Percentiles rank a stretch among this genome's conserved stretches.
Evolutionary conservation across 2,797 vertebrate genomes (phyloP).

Genomic region (Lepilemur ruficaudatus): DNA sequence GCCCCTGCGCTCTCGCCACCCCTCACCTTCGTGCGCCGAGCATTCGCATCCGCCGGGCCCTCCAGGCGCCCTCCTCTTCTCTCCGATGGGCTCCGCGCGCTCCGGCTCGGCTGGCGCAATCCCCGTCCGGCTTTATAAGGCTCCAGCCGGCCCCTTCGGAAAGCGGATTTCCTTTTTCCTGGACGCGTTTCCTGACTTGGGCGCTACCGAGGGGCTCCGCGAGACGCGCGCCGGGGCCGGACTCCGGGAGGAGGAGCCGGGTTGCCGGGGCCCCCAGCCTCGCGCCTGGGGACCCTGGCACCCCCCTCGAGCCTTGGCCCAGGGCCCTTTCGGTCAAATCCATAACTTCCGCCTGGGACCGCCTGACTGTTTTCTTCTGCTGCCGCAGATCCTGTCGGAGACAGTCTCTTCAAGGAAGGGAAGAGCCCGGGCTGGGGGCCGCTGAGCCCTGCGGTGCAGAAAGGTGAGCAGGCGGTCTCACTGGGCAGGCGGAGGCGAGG

Average conservation of each 20-base stretch:
- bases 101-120: constrained; percentile 51
- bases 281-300: not conserved
- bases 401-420: constrained; percentile 95
- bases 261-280: constrained; percentile 49
- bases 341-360: not conserved
- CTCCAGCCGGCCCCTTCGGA: constrained; percentile 91
- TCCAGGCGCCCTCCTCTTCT: not conserved
- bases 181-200: constrained; percentile 99
- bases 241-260: constrained; percentile 79
- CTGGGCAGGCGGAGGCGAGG: fast-evolving
- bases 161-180: constrained; percentile 99
- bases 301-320: not conserved
- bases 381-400: constrained; percentile 92
- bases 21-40: constrained; percentile 46
- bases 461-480: constrained; percentile 89
- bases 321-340: not conserved
- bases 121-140: constrained; percentile 85
- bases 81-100: constrained; percentile 68
- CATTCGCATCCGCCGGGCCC: not conserved
- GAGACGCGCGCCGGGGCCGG: constrained; percentile 45
- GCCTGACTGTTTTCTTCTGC: constrained; percentile 62
- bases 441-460: constrained; percentile 94
- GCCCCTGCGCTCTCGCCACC: constrained; percentile 11
- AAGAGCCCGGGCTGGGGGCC: constrained; percentile 94
- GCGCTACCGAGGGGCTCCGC: constrained; percentile 75